Conservation (phyloP, 2,888 invertebrate genomes). For the Dynastes tityus region DNA sequence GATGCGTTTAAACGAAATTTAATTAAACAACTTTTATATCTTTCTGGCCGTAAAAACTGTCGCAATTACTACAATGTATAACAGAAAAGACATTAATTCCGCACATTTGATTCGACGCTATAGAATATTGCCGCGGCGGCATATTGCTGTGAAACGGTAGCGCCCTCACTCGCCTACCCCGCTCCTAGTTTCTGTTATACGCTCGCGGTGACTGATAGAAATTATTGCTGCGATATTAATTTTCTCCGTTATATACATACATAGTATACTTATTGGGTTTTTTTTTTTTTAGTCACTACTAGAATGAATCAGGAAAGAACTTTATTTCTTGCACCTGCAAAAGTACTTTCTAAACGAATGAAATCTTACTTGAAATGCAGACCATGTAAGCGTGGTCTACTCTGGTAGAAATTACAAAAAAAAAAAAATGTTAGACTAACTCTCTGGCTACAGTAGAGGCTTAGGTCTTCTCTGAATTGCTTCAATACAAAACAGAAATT, state of each 20-base stretch:
- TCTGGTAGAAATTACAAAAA: too few species aligned
- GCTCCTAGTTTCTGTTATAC: neutral
- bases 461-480: too few species aligned
- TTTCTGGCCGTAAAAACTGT: slow-evolving; percentile 67
- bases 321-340: too few species aligned
- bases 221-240: slow-evolving; percentile 41
- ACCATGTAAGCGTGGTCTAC: too few species aligned
- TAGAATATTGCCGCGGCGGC: neutral
- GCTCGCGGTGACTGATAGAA: slow-evolving; percentile 21
- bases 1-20: slow-evolving; percentile 69
- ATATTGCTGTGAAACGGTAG: neutral
- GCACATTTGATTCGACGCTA: slow-evolving; percentile 60
- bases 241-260: slow-evolving; percentile 4
- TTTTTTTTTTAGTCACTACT: too few species aligned
- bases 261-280: too few species aligned
- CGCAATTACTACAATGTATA: slow-evolving; percentile 68
- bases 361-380: too few species aligned
- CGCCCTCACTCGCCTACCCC: neutral
- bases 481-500: too few species aligned
- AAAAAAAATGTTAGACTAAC: too few species aligned
- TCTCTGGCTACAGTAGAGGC: too few species aligned
- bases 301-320: too few species aligned
- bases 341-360: too few species aligned
- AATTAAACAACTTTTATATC: slow-evolving; percentile 70
- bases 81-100: slow-evolving; percentile 66